These are phyloP conservation scores for Bothrops jararaca DNA, from an alignment of 2,113 vertebrate genomes.

Conservation along the genomic window DNA sequence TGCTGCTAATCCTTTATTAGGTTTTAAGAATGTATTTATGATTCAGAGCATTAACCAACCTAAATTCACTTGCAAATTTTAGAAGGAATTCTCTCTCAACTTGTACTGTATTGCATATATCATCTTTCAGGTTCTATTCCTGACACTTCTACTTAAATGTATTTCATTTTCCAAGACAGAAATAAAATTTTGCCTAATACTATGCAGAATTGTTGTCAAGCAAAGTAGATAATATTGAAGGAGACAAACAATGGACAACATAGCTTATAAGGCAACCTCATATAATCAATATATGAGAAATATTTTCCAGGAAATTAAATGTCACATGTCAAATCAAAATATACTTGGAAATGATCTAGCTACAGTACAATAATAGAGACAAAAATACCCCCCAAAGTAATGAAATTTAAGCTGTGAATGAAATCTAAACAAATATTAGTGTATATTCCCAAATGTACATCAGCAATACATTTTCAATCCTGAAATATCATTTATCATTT, in stretches of 20 bases:
- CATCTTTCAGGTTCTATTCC: background rate
- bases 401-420: background rate
- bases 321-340: background rate
- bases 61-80: background rate
- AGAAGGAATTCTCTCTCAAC: background rate
- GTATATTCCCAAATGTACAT: background rate
- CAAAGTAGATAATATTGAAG: background rate
- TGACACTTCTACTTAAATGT: background rate
- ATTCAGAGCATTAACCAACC: background rate
- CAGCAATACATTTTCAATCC: slow-evolving; percentile 2
- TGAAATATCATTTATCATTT: background rate
- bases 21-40: background rate
- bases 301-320: background rate
- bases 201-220: background rate
- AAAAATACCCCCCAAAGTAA: background rate
- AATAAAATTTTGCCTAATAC: background rate
- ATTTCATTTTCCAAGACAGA: background rate
- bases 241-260: background rate
- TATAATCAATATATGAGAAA: background rate
- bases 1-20: background rate
- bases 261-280: background rate
- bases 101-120: background rate
- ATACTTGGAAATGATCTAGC: background rate
- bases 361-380: background rate
- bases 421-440: background rate